These are phyloP conservation scores for Seriola aureovittata DNA, from an alignment of 2,113 vertebrate genomes.

Conservation along the genomic window DNA sequence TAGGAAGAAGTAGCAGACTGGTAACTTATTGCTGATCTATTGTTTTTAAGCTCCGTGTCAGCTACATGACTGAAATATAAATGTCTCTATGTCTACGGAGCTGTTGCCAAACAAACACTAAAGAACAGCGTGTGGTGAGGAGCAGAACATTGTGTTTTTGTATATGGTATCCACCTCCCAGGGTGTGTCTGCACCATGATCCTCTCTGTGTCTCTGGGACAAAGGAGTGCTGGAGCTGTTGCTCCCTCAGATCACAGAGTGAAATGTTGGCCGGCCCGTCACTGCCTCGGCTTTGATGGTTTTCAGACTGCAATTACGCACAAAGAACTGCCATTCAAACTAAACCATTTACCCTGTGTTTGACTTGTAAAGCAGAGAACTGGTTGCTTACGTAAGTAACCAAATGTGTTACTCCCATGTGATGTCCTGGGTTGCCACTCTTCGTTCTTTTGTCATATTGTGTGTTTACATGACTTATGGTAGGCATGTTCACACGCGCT, in stretches of 20 bases:
- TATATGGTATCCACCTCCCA: slow-evolving; percentile 6
- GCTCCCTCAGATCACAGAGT: slow-evolving; percentile 43
- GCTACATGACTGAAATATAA: neutral
- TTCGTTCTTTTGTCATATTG: neutral
- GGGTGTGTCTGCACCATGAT: slow-evolving; percentile 32
- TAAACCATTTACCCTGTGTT: slow-evolving; percentile 33
- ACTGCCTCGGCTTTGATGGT: slow-evolving; percentile 56
- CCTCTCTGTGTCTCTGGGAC: neutral
- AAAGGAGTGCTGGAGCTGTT: slow-evolving; percentile 41
- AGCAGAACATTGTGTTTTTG: slow-evolving; percentile 42
- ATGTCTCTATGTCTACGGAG: neutral
- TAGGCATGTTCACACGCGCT: slow-evolving; percentile 24
- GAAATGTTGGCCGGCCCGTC: slow-evolving; percentile 29
- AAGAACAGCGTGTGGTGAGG: slow-evolving; percentile 13
- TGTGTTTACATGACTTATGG: slow-evolving; percentile 10
- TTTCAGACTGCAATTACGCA: slow-evolving; percentile 42
- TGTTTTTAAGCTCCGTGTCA: neutral
- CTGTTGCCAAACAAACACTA: neutral
- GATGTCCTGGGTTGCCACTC: neutral
- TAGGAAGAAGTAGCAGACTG: neutral
- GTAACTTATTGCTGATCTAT: neutral
- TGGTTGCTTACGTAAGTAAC: slow-evolving; percentile 7
- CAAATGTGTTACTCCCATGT: slow-evolving; percentile 17
- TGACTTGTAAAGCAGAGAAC: slow-evolving; percentile 30
- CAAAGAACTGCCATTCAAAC: slow-evolving; percentile 38